Conservation (phyloP, 2,888 invertebrate species). For the Drosophila lutescens region DNA sequence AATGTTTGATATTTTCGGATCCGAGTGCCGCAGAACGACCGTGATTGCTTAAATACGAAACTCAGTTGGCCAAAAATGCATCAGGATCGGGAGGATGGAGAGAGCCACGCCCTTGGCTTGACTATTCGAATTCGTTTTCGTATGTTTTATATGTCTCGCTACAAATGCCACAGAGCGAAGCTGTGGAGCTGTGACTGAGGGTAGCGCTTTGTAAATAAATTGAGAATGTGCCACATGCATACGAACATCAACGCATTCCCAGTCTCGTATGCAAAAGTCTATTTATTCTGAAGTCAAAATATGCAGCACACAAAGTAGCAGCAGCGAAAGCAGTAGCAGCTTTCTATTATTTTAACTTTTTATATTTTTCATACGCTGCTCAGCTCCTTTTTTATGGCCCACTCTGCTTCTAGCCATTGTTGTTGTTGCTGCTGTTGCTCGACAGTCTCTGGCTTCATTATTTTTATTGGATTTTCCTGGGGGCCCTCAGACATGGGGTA, state of each 20-base stretch:
- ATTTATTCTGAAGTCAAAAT: constrained; percentile 74
- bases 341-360: constrained; percentile 74
- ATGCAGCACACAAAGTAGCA: constrained; percentile 64
- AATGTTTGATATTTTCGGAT: constrained; percentile 16
- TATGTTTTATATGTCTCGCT: constrained; percentile 10
- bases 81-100: not conserved
- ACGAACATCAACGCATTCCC: constrained; percentile 29
- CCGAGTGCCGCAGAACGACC: constrained; percentile 8
- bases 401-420: constrained; percentile 32
- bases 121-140: not conserved
- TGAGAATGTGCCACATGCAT: constrained; percentile 69
- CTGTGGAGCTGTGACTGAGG: constrained; percentile 52
- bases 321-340: constrained; percentile 44
- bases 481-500: constrained; percentile 51
- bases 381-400: constrained; percentile 61
- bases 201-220: constrained; percentile 75
- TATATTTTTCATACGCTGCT: constrained; percentile 42
- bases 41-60: constrained; percentile 29
- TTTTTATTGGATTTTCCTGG: constrained; percentile 69
- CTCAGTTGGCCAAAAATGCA: constrained; percentile 21
- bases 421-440: constrained; percentile 41
- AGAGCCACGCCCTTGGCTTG: constrained; percentile 34
- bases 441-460: constrained; percentile 63
- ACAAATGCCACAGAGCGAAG: constrained; percentile 29
- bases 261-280: constrained; percentile 67